Base-by-base conservation (phyloP, 1,140 invertebrate genomes). In the Papilio glaucus region DNA sequence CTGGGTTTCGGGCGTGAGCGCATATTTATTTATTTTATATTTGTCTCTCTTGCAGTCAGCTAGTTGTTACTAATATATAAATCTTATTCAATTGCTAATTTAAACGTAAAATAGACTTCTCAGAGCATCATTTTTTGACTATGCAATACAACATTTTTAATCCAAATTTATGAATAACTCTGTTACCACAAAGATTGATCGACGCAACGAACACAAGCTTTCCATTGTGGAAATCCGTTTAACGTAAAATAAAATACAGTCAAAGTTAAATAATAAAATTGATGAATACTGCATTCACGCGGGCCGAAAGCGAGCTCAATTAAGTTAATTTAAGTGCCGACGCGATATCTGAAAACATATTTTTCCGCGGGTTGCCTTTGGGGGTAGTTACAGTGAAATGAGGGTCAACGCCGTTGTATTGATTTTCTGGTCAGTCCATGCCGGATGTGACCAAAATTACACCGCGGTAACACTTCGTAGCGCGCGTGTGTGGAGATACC, bases 391-490 rank as follows among this genome's bases (percentile, higher is more conserved):
- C 62, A 21, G 10, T 65, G 10, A 65, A 38, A 65, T 39, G 37
- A 37, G 62, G 62, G 62, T 65, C 29, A 37, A 9, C 62, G 37
- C 29, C 21, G 37, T 13, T 71, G 38, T 74, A 74, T 74, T 74
- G 67, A 73, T 74, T 70, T 74, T 67, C 49, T 24, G 33, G 62
- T 18, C 15, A 67, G 60, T 37, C 8, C 12, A 21, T 68, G 18
- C 70, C 45, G 62, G 62, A 75, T 72, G 62, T 61, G 69, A 57
- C 74, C 74, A 72, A n/a, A n/a, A 61, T 75, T 75, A 72, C 63
- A 39, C 65, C 45, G 68, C 41, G 45, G 26, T 41, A 49, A 29
- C 33, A 37, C 38, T 33, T 33, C 45, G 15, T 45, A 15, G 13
- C 38, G 65, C 33, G 61, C 41, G 38, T 18, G 41, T 63, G 24